Conservation (phyloP, 2,113 vertebrate genomes). For the Daboia siamensis region DNA sequence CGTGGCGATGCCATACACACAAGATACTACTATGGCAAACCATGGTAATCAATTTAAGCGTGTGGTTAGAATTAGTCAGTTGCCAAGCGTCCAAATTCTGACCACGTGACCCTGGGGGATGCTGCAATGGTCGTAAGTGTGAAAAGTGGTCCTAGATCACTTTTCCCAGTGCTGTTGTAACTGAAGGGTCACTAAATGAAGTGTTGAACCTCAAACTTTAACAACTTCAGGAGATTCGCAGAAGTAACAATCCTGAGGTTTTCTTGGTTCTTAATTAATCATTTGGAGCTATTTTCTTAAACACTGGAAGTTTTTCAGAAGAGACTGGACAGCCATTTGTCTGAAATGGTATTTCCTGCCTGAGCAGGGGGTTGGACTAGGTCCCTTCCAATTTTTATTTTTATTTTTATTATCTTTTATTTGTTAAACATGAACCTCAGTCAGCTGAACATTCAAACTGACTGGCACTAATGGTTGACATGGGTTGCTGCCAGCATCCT, state of each 20-base stretch:
- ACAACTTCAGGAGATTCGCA: not conserved
- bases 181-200: not conserved
- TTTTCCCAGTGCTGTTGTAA: not conserved
- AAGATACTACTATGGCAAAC: too few relatives aligned
- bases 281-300: not conserved
- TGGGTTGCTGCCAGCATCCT: too few relatives aligned
- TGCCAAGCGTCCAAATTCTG: not conserved
- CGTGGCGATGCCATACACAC: not conserved
- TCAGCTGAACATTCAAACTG: too few relatives aligned
- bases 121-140: not conserved
- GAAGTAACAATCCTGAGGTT: not conserved
- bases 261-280: not conserved
- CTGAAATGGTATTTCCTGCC: too few relatives aligned
- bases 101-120: not conserved
- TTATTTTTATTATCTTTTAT: too few relatives aligned
- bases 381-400: too few relatives aligned
- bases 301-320: too few relatives aligned
- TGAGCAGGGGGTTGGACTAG: too few relatives aligned
- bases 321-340: too few relatives aligned
- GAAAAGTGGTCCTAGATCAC: not conserved
- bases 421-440: too few relatives aligned
- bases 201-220: not conserved
- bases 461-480: too few relatives aligned
- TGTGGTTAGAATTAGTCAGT: not conserved
- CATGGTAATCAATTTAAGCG: too few relatives aligned